Percentiles rank a stretch among this genome's conserved stretches.
These are phyloP conservation scores for Toxostoma redivivum DNA, from an alignment of 2,113 vertebrate genomes.

Conservation along the genomic window DNA sequence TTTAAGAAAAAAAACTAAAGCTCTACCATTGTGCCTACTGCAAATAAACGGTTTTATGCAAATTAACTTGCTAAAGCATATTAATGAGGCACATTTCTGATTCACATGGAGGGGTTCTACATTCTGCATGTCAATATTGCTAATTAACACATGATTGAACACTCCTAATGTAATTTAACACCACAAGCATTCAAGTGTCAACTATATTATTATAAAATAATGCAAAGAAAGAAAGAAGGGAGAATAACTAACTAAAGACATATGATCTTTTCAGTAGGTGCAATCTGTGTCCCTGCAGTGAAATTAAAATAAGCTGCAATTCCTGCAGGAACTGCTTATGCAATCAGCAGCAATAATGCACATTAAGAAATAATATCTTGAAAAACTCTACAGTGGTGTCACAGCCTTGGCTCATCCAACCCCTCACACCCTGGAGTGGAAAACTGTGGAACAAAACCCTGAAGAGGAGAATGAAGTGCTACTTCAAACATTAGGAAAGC, in stretches of 20 bases:
- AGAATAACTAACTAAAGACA: background rate
- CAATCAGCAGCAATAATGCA: slow-evolving; percentile 68
- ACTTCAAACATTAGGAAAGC: background rate
- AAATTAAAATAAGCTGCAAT: slow-evolving; percentile 51
- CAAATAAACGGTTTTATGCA: background rate
- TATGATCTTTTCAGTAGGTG: background rate
- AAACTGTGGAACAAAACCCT: background rate
- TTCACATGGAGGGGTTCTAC: background rate
- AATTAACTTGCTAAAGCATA: background rate
- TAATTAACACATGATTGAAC: background rate
- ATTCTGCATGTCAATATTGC: background rate
- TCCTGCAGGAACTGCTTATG: slow-evolving; percentile 77
- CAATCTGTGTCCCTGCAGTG: slow-evolving; percentile 52
- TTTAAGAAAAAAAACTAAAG: background rate
- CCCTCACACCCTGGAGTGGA: background rate
- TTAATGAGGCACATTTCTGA: background rate
- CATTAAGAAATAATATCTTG: background rate
- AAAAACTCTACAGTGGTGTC: background rate
- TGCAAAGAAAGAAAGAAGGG: background rate
- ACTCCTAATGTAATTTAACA: background rate
- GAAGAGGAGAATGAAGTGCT: background rate
- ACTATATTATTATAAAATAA: background rate
- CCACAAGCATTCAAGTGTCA: background rate
- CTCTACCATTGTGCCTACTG: background rate
- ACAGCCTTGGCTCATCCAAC: background rate